Conservation (phyloP, 2,797 vertebrate genomes). For the Meriones psammophilus region DNA sequence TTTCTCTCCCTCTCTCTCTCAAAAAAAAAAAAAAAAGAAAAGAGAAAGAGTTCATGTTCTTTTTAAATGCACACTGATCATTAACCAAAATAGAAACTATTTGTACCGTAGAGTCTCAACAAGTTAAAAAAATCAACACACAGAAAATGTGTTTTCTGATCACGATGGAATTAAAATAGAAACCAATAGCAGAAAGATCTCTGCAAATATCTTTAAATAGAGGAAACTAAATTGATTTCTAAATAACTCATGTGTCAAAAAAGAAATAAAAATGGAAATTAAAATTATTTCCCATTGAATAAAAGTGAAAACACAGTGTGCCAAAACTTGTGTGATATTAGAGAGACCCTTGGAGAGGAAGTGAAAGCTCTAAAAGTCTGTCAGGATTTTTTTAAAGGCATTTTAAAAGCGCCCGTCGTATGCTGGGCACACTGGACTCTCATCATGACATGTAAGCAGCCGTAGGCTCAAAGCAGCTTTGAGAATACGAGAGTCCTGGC, state of each 20-base stretch:
- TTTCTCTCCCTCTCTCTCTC: background rate
- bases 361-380: background rate
- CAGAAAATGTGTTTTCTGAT: background rate
- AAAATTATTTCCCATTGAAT: background rate
- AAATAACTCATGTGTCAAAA: background rate
- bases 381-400: background rate
- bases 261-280: background rate
- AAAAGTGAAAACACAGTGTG: background rate
- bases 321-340: background rate
- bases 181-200: background rate
- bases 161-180: background rate
- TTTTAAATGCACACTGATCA: background rate
- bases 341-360: background rate
- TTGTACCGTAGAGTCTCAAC: background rate
- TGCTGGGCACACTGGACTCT: background rate
- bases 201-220: background rate
- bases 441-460: background rate
- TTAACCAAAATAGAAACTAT: background rate
- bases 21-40: too few species aligned
- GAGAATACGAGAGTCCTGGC: background rate
- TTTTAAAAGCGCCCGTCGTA: background rate
- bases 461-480: background rate
- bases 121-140: background rate
- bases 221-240: background rate
- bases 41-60: background rate